Conservation (phyloP, 2,113 vertebrate species). For the Esox niger region DNA sequence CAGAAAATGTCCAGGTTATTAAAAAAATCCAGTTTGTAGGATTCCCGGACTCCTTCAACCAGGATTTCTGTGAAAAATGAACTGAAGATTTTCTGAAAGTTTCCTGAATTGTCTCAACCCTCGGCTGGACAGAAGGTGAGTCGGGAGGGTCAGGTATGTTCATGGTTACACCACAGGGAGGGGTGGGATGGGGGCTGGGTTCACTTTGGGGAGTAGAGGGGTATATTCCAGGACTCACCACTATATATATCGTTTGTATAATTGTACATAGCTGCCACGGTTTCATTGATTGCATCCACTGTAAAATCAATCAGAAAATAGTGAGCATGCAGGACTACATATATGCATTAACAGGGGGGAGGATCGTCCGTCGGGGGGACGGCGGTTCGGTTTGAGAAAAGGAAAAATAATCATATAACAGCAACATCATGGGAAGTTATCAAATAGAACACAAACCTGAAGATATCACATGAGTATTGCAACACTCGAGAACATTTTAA, state of each 20-base stretch:
- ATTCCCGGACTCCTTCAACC: too few relatives aligned
- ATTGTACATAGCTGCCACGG: constrained; percentile 96
- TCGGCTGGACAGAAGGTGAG: too few relatives aligned
- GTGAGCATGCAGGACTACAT: constrained; percentile 72
- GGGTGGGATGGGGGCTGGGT: constrained; percentile 38
- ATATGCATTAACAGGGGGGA: not conserved
- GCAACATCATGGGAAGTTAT: not conserved
- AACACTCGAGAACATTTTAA: not conserved
- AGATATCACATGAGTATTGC: too few relatives aligned
- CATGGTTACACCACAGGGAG: not conserved
- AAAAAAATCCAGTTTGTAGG: too few relatives aligned
- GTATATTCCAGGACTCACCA: constrained; percentile 86
- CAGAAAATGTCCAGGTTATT: too few relatives aligned
- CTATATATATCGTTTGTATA: constrained; percentile 88
- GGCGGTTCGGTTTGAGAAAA: not conserved
- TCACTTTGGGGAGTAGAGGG: constrained; percentile 65
- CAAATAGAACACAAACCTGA: too few relatives aligned
- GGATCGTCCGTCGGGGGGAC: too few relatives aligned
- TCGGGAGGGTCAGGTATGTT: not conserved
- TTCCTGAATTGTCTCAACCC: too few relatives aligned
- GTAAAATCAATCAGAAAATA: constrained; percentile 82
- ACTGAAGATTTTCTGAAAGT: too few relatives aligned
- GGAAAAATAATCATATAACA: not conserved
- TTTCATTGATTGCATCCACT: constrained; percentile 98
- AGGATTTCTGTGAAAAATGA: too few relatives aligned